These are phyloP conservation scores for Cylindroiulus punctatus DNA, from an alignment of 2,888 invertebrate species.

Conservation along the genomic window DNA sequence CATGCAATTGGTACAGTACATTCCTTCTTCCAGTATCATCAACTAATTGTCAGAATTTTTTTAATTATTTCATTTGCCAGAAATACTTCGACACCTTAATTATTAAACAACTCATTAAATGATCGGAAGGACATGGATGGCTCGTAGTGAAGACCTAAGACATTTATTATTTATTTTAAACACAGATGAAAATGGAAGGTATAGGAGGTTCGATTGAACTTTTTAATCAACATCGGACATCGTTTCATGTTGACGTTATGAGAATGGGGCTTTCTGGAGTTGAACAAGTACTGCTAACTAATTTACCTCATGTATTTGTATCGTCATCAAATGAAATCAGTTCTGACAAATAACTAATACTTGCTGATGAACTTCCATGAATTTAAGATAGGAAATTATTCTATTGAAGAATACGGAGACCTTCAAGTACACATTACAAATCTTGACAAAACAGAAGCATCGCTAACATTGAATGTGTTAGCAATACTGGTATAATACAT, in stretches of 20 bases:
- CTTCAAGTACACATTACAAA: neutral
- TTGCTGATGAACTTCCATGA: neutral
- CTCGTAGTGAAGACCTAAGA: neutral
- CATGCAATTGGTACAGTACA: neutral
- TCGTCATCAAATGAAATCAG: neutral
- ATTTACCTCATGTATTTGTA: neutral
- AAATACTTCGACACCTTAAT: too few relatives aligned
- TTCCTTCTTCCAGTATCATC: too few relatives aligned
- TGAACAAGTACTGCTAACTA: neutral
- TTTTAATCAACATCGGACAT: neutral
- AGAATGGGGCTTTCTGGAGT: neutral
- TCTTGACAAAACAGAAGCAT: neutral
- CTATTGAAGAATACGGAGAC: neutral
- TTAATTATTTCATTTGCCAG: too few relatives aligned
- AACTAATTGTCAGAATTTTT: too few relatives aligned
- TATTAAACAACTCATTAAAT: too few relatives aligned
- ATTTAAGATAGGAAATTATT: neutral
- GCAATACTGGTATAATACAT: constrained; percentile 7
- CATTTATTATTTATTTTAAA: neutral
- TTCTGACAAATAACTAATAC: neutral
- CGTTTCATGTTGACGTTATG: neutral
- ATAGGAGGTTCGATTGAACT: neutral
- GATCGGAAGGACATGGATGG: too few relatives aligned
- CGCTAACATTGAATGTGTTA: neutral
- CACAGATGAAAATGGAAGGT: neutral